These are phyloP conservation scores for Tyrophagus putrescentiae DNA, from an alignment of 1,140 invertebrate genomes.

Conservation along the genomic window DNA sequence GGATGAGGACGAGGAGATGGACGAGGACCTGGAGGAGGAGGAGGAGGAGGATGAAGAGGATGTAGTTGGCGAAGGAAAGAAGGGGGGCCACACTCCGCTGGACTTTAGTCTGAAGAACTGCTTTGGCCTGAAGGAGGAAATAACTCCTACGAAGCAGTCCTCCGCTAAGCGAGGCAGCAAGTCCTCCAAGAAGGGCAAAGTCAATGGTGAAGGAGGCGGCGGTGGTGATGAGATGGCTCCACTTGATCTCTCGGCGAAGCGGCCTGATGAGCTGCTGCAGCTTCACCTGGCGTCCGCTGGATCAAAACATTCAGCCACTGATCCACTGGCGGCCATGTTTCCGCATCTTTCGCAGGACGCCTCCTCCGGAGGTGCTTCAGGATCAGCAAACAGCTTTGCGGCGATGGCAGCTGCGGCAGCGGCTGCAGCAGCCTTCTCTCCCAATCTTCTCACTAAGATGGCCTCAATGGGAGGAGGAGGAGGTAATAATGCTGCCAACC, in stretches of 20 bases:
- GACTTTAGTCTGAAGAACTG: slow-evolving; percentile 15
- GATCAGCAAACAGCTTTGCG: background rate
- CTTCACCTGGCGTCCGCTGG: background rate
- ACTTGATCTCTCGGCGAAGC: slow-evolving; percentile 3
- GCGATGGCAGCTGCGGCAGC: slow-evolving; percentile 13
- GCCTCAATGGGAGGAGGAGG: background rate
- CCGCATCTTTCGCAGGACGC: background rate
- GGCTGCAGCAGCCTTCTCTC: slow-evolving; percentile 10
- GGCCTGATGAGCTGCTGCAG: background rate
- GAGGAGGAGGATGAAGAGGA: background rate
- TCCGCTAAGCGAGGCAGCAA: too few relatives aligned
- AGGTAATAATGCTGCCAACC: background rate
- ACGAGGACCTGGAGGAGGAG: background rate
- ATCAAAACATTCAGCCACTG: background rate
- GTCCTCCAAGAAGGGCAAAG: background rate
- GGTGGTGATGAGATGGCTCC: slow-evolving; percentile 2
- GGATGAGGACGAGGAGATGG: background rate
- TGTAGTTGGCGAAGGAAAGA: too few relatives aligned
- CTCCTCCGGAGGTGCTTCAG: background rate
- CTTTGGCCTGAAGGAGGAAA: background rate
- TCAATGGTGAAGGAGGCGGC: background rate
- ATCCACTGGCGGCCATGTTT: background rate
- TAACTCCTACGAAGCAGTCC: background rate
- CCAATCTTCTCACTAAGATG: slow-evolving; percentile 2
- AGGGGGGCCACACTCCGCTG: background rate